phyloP scores from a whole-genome alignment of 2,888 invertebrate genomes.

The Sarcophaga subvicina region DNA sequence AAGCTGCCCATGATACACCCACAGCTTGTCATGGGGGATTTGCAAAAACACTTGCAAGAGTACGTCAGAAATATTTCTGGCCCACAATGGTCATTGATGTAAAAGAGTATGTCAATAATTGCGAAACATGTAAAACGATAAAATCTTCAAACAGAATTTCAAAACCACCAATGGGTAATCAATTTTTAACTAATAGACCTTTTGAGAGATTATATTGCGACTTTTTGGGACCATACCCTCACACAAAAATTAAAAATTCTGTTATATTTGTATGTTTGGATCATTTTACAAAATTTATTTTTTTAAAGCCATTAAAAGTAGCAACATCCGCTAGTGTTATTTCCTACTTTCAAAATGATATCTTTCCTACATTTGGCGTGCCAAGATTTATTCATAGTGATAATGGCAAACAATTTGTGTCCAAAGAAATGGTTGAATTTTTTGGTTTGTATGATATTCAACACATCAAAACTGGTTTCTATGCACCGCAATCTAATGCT shows the following conservation, averaged over 20 bases:
- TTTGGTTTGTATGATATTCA: conserved; percentile 35
- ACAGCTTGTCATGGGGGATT: conserved; percentile 26
- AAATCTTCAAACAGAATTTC: conserved; percentile 6
- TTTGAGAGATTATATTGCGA: not conserved
- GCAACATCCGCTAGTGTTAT: conserved; percentile 28
- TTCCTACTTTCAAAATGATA: too few species aligned
- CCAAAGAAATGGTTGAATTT: conserved; percentile 39
- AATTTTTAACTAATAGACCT: conserved; percentile 1
- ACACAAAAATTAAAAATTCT: too few species aligned
- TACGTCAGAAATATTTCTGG: too few species aligned
- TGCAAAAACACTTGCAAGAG: conserved; percentile 12
- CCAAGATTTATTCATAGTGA: conserved; percentile 54
- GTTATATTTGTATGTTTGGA: too few species aligned
- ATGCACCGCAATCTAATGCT: conserved; percentile 64
- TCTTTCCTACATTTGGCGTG: conserved; percentile 36
- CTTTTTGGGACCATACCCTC: too few species aligned
- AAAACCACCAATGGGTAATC: conserved; percentile 10
- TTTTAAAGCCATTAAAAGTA: not conserved
- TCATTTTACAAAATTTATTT: too few species aligned
- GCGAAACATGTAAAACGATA: conserved; percentile 31
- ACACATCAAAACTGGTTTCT: conserved; percentile 51
- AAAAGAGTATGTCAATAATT: not conserved
- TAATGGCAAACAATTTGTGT: conserved; percentile 56
- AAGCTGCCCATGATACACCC: not conserved
- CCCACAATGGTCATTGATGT: conserved; percentile 20